Conservation (phyloP, 2,113 vertebrate genomes). For the Sapajus apella region DNA sequence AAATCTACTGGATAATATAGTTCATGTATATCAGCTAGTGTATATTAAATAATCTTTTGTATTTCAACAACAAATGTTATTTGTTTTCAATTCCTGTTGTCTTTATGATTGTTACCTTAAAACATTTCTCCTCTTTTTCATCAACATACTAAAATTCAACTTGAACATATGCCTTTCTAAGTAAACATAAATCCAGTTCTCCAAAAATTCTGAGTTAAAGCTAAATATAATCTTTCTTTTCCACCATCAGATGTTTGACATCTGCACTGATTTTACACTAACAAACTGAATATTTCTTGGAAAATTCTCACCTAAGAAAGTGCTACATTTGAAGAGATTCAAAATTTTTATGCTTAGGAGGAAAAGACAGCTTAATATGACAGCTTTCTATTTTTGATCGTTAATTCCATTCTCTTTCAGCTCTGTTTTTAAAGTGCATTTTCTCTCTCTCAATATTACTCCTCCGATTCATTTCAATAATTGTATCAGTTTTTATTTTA, state of each 20-base stretch:
- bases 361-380: not conserved
- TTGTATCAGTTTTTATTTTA: not conserved
- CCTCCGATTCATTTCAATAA: not conserved
- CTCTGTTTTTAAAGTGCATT: not conserved
- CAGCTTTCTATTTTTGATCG: conserved; percentile 21
- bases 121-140: conserved; percentile 72
- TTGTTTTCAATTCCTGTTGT: conserved; percentile 60
- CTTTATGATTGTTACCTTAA: conserved; percentile 63
- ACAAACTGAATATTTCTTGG: conserved; percentile 63
- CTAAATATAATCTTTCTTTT: conserved; percentile 67
- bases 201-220: conserved; percentile 53
- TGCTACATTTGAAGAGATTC: conserved; percentile 47
- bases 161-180: conserved; percentile 68
- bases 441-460: not conserved
- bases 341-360: conserved; percentile 33
- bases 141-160: conserved; percentile 60
- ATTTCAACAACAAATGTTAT: conserved; percentile 72
- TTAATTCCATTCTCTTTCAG: not conserved
- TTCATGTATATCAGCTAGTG: not conserved
- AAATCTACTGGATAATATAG: not conserved
- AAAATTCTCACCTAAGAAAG: conserved; percentile 54
- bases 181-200: conserved; percentile 66
- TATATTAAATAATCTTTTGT: not conserved
- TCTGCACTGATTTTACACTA: conserved; percentile 68
- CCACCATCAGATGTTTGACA: conserved; percentile 76